Evolutionary conservation across 2,797 vertebrate species (phyloP), one percentile per base, ranked within the genome.

Genomic region (Okamejei kenojei): DNA sequence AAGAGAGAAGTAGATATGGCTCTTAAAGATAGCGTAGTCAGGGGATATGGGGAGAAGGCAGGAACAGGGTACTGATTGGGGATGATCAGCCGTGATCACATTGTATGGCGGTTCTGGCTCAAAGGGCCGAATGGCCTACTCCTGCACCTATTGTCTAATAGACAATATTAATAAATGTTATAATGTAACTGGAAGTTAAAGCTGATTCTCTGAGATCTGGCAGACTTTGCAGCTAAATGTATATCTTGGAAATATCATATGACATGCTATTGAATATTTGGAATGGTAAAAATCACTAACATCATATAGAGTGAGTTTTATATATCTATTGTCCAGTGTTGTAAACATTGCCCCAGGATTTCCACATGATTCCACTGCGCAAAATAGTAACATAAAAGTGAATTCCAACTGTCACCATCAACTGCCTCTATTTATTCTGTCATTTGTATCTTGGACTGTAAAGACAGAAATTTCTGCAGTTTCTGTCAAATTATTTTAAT

Each of bases 191-290:
- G 61, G 29, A 29, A 68, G n/a, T 35, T 32, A 35, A 32, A 17
- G 19, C 58, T 86, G 58, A 63, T 88, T 88, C 84, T 61, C 82
- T 88, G 63, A 0, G 63, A 26, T 86, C 54, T 88, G 26, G 17
- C 29, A 88, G n/a, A n/a, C 84, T 88, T 68, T 65, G 65, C 84
- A 88, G 61, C 29, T 65, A 65, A 88, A 9, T 82, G 63, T 88
- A 32, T 88, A n/a, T 17, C 15, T 88, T 65, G n/a, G n/a, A 88
- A 65, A 88, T 65, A 68, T 35, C 65, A 58, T 65, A 65, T 68
- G 61, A 19, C 7, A 65, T 35, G 13, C 19, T 29, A 88, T 88
- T 32, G 17, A 88, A n/a, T 35, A 2, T 88, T 19, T 1, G n/a
- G 63, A 5, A 68, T 65, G 15, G 61, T 88, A 68, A 19, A 88